Percentiles rank a stretch among this genome's conserved stretches.
Evolutionary conservation across 1,140 invertebrate genomes (phyloP).

Genomic region (Megalonaias nervosa): DNA sequence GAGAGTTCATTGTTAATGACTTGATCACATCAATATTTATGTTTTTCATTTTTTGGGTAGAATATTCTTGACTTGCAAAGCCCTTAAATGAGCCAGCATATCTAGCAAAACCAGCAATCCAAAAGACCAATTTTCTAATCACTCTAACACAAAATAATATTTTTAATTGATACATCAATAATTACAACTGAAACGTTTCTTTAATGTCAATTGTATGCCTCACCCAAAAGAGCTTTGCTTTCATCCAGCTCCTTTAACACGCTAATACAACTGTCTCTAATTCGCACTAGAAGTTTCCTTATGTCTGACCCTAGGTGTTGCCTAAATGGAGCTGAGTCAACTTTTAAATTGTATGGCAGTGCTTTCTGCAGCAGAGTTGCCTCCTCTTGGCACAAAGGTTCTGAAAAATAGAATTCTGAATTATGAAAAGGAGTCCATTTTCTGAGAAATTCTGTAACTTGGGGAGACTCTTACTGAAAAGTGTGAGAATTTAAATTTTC

Average conservation of each 20-base stretch:
- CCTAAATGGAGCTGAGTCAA: constrained; percentile 65
- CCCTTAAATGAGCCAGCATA: too few relatives aligned
- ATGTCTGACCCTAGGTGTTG: constrained; percentile 53
- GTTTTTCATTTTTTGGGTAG: too few relatives aligned
- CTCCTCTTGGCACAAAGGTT: constrained; percentile 53
- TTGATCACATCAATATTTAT: too few relatives aligned
- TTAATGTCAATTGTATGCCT: too few relatives aligned
- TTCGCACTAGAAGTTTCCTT: constrained; percentile 48
- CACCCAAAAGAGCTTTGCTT: constrained; percentile 27
- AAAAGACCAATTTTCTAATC: too few relatives aligned
- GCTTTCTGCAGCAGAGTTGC: constrained; percentile 43
- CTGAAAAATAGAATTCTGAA: constrained; percentile 39
- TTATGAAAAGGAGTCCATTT: neutral
- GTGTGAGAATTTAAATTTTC: neutral
- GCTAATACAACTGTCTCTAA: constrained; percentile 51
- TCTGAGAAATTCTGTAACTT: neutral
- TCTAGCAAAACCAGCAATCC: too few relatives aligned
- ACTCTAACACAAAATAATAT: too few relatives aligned
- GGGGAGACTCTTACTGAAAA: neutral
- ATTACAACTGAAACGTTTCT: too few relatives aligned
- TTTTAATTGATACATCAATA: too few relatives aligned
- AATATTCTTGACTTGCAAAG: too few relatives aligned
- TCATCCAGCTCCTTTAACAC: constrained; percentile 39
- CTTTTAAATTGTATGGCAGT: constrained; percentile 60
- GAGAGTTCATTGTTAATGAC: too few relatives aligned